These are phyloP conservation scores for Apostichopus japonicus DNA, from an alignment of 35 echinoderm and acorn worm genomes.

Conservation along the genomic window DNA sequence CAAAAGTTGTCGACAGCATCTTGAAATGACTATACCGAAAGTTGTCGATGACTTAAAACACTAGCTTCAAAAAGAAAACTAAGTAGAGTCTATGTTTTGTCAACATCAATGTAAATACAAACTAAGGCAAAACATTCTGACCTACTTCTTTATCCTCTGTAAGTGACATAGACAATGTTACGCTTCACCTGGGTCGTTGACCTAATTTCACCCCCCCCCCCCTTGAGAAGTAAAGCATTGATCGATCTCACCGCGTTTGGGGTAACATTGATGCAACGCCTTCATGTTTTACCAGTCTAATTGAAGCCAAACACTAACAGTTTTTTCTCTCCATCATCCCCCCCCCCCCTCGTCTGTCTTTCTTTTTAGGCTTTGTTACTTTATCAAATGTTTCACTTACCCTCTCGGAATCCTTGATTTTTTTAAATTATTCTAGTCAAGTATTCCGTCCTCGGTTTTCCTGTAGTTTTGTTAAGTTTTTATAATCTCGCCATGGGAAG, in stretches of 20 bases:
- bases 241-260: neutral
- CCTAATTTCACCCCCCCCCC: neutral
- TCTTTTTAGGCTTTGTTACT: neutral
- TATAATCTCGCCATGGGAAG: conserved; percentile 19
- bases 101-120: too few relatives aligned
- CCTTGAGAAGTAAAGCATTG: neutral
- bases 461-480: neutral
- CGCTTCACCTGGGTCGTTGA: neutral
- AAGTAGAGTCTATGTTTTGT: too few relatives aligned
- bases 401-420: conserved; percentile 17
- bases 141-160: neutral
- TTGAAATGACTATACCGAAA: too few relatives aligned
- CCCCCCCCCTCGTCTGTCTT: neutral
- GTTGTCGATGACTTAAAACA: too few relatives aligned
- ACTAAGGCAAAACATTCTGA: neutral
- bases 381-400: conserved; percentile 7
- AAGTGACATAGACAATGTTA: neutral
- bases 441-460: conserved; percentile 28
- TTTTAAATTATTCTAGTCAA: conserved; percentile 19
- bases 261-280: conserved; percentile 32
- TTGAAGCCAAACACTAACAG: neutral
- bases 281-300: neutral
- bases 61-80: too few relatives aligned
- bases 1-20: too few relatives aligned
- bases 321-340: neutral